These are phyloP conservation scores for Uropetala carovei DNA, from an alignment of 2,888 invertebrate genomes.

Conservation along the genomic window DNA sequence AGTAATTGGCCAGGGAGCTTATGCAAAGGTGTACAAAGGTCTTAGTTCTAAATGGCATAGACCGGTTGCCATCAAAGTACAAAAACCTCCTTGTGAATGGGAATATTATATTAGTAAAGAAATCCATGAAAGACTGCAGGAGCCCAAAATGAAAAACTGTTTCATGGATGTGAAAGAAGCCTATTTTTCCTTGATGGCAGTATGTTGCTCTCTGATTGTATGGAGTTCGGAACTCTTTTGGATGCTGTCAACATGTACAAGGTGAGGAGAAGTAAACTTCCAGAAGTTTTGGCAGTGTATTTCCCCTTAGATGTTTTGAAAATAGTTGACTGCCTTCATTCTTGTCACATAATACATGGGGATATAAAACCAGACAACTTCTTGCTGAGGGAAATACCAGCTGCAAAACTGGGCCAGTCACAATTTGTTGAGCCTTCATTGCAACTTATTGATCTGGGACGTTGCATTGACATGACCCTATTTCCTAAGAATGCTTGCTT, in stretches of 20 bases:
- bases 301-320: constrained; percentile 89
- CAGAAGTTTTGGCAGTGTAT: constrained; percentile 85
- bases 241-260: constrained; percentile 82
- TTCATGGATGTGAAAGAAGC: constrained; percentile 88
- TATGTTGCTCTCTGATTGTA: constrained; percentile 87
- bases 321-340: constrained; percentile 90
- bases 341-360: constrained; percentile 93
- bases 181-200: constrained; percentile 89
- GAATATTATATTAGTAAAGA: constrained; percentile 95
- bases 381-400: constrained; percentile 85
- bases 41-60: constrained; percentile 78
- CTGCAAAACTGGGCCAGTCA: constrained; percentile 75
- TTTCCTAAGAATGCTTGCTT: constrained; percentile 88
- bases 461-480: constrained; percentile 93
- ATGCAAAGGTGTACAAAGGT: constrained; percentile 81
- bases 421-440: constrained; percentile 81
- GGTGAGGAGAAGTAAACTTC: constrained; percentile 80
- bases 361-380: constrained; percentile 98
- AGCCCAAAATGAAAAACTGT: constrained; percentile 80
- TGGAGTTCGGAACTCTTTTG: constrained; percentile 88
- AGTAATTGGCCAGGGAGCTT: constrained; percentile 46
- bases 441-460: constrained; percentile 95
- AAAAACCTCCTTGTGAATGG: constrained; percentile 93
- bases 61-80: constrained; percentile 87
- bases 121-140: constrained; percentile 84